These are phyloP conservation scores for Cyclura pinguis DNA, from an alignment of 2,797 vertebrate species.

Conservation along the genomic window DNA sequence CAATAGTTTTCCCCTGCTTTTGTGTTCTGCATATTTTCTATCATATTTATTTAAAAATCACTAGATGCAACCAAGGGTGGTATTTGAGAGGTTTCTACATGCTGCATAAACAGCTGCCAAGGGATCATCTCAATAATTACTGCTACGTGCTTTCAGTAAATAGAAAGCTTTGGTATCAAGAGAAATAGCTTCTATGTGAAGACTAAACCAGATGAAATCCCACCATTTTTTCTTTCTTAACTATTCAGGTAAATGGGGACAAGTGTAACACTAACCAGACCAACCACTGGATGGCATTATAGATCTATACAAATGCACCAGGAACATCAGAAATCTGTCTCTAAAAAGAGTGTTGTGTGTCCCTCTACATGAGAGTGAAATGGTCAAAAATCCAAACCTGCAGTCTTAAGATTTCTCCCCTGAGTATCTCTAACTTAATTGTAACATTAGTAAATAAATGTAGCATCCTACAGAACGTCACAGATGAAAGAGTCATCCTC, in stretches of 20 bases:
- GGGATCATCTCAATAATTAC: slow-evolving; percentile 61
- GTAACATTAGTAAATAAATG: slow-evolving; percentile 32
- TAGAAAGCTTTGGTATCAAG: slow-evolving; percentile 54
- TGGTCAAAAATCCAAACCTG: not conserved
- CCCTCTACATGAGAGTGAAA: not conserved
- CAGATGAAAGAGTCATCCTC: slow-evolving; percentile 23
- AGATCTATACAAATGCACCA: slow-evolving; percentile 22
- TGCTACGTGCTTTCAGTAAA: slow-evolving; percentile 52
- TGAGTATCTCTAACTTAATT: slow-evolving; percentile 39
- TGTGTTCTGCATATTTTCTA: slow-evolving; percentile 5
- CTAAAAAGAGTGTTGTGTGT: slow-evolving; percentile 49
- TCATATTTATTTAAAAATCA: slow-evolving; percentile 53
- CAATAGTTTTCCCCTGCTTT: slow-evolving; percentile 52
- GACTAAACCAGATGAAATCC: not conserved
- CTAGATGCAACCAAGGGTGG: slow-evolving; percentile 51
- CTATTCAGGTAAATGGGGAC: slow-evolving; percentile 6
- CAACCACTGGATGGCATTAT: slow-evolving; percentile 53
- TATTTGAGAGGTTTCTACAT: not conserved
- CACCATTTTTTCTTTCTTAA: slow-evolving; percentile 16
- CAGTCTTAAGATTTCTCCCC: not conserved
- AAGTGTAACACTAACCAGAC: slow-evolving; percentile 34
- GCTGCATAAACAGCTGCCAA: slow-evolving; percentile 17
- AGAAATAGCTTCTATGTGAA: slow-evolving; percentile 35
- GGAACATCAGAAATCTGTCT: slow-evolving; percentile 36
- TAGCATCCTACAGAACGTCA: slow-evolving; percentile 33